Base-by-base conservation (phyloP, 2,797 vertebrate species). In the Schizopygopsis malacanthus region DNA sequence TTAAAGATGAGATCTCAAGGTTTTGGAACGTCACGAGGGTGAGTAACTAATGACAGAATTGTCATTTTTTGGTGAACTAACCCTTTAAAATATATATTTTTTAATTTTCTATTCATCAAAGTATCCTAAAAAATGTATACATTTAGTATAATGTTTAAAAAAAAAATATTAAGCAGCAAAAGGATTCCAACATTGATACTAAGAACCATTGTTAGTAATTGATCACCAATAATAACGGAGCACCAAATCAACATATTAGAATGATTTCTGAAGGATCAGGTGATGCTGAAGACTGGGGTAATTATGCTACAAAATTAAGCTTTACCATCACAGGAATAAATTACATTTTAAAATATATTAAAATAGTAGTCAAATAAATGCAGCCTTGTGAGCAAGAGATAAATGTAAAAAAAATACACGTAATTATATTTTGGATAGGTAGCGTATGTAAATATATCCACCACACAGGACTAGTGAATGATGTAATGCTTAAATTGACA, bases 381-480 rank as follows among this genome's bases (percentile, higher is more conserved):
- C 61, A 65, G 61, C 12, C 5, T 65, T 65, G 61, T 65, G n/a
- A 15, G 12, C 25, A 63, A 28, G 15, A 63, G 11, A 13, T 13
- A 61, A 12, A 61, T 8, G 1, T 25, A 6, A 61, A 25, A 61
- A 61, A 25, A 4, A 33, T 1, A 33, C 28, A 33, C 28, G 28
- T 33, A 33, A 33, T 33, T 33, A 33, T 33, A 33, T 33, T 13
- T 28, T 28, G 15, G 61, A 33, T 25, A 28, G 13, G 25, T 63
- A n/a, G 54, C 11, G 56, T 59, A 59, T 72, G 65, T 15, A 16
- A 28, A 59, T 20, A 11, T 20, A 41, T 84, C 80, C 43, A n/a
- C 0, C 45, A 22, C 81, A 70, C 54, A 71, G 80, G 50, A 39
- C 43, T 16, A n/a, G 43, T 77, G 71, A 72, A 22, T 83, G 80